Evolutionary conservation across 2,113 vertebrate species (phyloP), one percentile per base, ranked within the genome.

Genomic region (Stigmatopora nigra): DNA sequence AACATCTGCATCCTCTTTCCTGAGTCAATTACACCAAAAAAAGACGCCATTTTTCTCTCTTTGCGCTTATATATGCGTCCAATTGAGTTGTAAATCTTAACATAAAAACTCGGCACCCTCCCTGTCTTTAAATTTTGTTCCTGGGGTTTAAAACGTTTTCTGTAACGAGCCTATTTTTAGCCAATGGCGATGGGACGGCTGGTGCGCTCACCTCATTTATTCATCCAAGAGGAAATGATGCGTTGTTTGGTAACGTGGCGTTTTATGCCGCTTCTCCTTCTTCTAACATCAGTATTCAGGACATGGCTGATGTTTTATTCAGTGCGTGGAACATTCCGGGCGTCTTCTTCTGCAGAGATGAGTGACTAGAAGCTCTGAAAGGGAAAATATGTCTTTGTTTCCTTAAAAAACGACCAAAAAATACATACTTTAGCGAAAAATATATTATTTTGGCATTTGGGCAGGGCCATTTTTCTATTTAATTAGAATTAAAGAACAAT

Each of bases 261-360:
- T 22, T 11, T n/a, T 44, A 36, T 44, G 17, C n/a, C 6, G 3
- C 61, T 53, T 22, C 22, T 36, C 46, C 65, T 52, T 20, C 31
- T 44, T 49, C 22, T 53, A 51, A 69, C 80, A 79, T 86, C 84
- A 78, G 76, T 82, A 87, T 85, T 81, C 80, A 78, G 82, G 81
- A 68, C 80, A 63, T 25, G 67, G 66, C 58, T 67, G 55, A 87
- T 88, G 79, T 84, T 88, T 87, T 83, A 88, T 86, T 87, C 83
- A 88, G 59, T 25, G 49, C 48, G 35, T 73, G 62, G 45, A 69
- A 48, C 69, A 68, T 85, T 76, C 71, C 59, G 71, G 64, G 78
- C 75, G 69, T 78, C 75, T 70, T 47, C 67, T 69, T 78, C 81
- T 80, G 81, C 70, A 72, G 81, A 25, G 81, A 46, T 65, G 47